Evolutionary conservation across 2,113 vertebrate genomes (phyloP), one percentile per base, ranked within the genome.

Genomic region (Channa argus): DNA sequence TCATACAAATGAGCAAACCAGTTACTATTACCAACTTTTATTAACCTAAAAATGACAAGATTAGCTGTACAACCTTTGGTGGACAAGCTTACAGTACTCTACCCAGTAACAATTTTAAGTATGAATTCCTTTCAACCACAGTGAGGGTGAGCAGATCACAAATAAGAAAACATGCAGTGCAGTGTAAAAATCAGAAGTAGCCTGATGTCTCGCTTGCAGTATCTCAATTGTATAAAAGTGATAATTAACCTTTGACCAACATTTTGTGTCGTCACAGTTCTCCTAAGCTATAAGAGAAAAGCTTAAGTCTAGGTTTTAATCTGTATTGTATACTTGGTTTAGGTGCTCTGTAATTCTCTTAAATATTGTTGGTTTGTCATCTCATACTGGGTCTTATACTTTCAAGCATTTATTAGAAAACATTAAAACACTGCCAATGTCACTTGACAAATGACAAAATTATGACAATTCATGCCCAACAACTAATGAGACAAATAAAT

Each of bases 1-100:
- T 41, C 39, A 41, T 41, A 5, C 6, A 7, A 41, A 7, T 41
- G 39, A 41, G 39, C 39, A 41, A 4, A 39, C 5, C 44, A 11
- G 10, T 37, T 15, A 36, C 37, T 5, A 8, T 44, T 14, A 59
- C 4, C 12, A 12, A 60, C 53, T 38, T 75, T 44, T 24, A 58
- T 56, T 24, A 24, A 24, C 24, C 24, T 24, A 50, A 56, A 43
- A 36, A 24, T 3, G 8, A 64, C 24, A 24, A 24, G 24, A 24
- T 64, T 12, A 50, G 33, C 47, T 67, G 49, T 61, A 53, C 56
- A 62, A 33, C 39, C 45, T 65, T 65, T 65, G 38, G 45, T 74
- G 71, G 51, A 58, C 12, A 13, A 65, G 24, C 6, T 24, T 5
- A 56, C 33, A 54, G 43, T 33, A 0, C 33, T 33, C 37, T 37